phyloP scores from a whole-genome alignment of 2,113 vertebrate species.

The Notothenia rossii region DNA sequence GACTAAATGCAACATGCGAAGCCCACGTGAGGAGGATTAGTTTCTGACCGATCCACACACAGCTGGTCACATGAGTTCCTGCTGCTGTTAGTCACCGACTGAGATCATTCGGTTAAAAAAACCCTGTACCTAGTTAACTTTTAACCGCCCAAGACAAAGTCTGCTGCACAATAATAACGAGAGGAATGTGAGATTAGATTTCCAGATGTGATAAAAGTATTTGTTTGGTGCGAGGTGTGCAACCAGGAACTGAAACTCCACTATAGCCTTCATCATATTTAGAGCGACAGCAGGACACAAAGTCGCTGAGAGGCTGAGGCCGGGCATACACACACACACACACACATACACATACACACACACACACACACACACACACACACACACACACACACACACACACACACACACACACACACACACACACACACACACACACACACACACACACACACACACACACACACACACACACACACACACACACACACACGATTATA shows the following conservation, averaged over 20 bases:
- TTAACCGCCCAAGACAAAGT: slow-evolving; percentile 38
- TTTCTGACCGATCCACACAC: slow-evolving; percentile 2
- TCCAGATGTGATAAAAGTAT: background rate
- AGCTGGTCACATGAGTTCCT: slow-evolving; percentile 14
- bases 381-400: no score
- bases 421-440: no score
- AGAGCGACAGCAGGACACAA: no score
- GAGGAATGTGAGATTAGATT: slow-evolving; percentile 41
- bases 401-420: no score
- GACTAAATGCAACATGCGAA: background rate
- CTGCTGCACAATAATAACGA: background rate
- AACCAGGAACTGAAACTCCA: background rate
- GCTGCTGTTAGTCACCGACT: slow-evolving; percentile 7
- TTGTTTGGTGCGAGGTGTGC: background rate
- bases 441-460: no score
- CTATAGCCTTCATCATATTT: background rate
- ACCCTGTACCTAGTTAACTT: slow-evolving; percentile 29
- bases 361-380: no score
- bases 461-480: no score
- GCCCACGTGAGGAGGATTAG: background rate
- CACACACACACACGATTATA: no score
- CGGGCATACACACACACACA: no score
- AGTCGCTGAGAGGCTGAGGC: no score
- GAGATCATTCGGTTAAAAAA: background rate
- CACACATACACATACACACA: no score